Evolutionary conservation across 2,888 invertebrate genomes (phyloP).

Genomic region (Eupithecia abbreviata): DNA sequence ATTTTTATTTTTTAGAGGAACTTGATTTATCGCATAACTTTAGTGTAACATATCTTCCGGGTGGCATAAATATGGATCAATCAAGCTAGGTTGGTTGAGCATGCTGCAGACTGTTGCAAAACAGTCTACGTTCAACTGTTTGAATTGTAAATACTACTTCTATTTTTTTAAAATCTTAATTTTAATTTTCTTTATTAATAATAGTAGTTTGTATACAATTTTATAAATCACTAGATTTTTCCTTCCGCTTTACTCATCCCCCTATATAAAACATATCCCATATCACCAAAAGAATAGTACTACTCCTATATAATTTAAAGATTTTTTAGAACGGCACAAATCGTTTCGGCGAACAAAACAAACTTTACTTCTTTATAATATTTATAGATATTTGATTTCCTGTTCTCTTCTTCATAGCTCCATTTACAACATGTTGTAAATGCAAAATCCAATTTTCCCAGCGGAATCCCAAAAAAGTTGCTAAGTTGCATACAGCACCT

Average conservation of each 20-base stretch:
- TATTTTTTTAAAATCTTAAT: background rate
- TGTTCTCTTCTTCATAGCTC: background rate
- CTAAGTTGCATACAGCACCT: slow-evolving; percentile 46
- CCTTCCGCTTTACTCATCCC: background rate
- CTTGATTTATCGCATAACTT: background rate
- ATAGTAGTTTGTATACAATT: no score
- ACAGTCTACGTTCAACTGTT: background rate
- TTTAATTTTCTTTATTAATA: no score
- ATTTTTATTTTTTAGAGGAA: background rate
- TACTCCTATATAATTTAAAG: background rate
- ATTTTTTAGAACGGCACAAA: background rate
- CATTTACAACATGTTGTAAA: background rate
- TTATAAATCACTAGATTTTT: no score
- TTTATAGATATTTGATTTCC: background rate
- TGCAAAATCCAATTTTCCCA: slow-evolving; percentile 7
- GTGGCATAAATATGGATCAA: no score
- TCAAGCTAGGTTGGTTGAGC: background rate
- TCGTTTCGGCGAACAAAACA: background rate
- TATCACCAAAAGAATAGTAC: background rate
- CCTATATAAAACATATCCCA: background rate
- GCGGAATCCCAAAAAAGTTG: slow-evolving; percentile 39
- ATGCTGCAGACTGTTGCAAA: background rate
- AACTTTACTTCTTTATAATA: background rate
- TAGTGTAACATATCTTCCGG: background rate
- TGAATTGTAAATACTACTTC: background rate